These are phyloP conservation scores for Penaeus monodon DNA, from an alignment of 2,888 invertebrate genomes.

Conservation along the genomic window DNA sequence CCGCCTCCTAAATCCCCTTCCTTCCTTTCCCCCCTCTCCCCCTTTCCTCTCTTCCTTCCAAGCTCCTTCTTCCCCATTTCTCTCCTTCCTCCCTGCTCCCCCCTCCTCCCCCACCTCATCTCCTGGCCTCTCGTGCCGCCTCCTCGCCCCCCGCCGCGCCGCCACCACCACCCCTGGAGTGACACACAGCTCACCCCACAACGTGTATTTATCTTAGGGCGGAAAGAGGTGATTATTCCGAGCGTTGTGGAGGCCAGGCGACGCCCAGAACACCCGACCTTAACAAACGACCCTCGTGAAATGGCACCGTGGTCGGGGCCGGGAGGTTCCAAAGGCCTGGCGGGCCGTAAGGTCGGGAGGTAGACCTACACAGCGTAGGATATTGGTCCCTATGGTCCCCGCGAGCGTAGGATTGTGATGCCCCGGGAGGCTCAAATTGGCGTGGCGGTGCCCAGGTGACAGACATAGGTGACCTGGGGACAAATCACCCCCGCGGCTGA, in stretches of 20 bases:
- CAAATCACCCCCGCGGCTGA: background rate
- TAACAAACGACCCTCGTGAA: slow-evolving; percentile 48
- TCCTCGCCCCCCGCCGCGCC: slow-evolving; percentile 1
- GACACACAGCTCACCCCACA: slow-evolving; percentile 39
- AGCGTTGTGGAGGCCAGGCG: slow-evolving; percentile 22
- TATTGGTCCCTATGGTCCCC: too few relatives aligned
- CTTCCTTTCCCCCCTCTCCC: too few relatives aligned
- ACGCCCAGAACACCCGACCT: slow-evolving; percentile 21
- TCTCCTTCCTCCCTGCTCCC: too few relatives aligned
- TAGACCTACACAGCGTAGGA: too few relatives aligned
- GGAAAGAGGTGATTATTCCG: slow-evolving; percentile 51
- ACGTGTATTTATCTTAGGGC: slow-evolving; percentile 43
- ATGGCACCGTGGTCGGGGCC: background rate
- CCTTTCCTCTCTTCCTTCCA: too few relatives aligned
- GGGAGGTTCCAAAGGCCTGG: background rate
- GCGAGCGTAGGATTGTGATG: too few relatives aligned
- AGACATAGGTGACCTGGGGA: slow-evolving; percentile 22
- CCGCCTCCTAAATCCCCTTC: too few relatives aligned
- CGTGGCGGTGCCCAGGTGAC: slow-evolving; percentile 37
- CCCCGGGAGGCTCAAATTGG: background rate
- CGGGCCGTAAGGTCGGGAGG: too few relatives aligned
- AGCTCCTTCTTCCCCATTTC: too few relatives aligned
- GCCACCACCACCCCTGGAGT: slow-evolving; percentile 40
- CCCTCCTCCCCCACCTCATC: too few relatives aligned
- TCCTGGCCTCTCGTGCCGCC: background rate